Evolutionary conservation across 2,888 invertebrate genomes (phyloP), one percentile per base, ranked within the genome.

Genomic region (Cyclophora albipunctata): DNA sequence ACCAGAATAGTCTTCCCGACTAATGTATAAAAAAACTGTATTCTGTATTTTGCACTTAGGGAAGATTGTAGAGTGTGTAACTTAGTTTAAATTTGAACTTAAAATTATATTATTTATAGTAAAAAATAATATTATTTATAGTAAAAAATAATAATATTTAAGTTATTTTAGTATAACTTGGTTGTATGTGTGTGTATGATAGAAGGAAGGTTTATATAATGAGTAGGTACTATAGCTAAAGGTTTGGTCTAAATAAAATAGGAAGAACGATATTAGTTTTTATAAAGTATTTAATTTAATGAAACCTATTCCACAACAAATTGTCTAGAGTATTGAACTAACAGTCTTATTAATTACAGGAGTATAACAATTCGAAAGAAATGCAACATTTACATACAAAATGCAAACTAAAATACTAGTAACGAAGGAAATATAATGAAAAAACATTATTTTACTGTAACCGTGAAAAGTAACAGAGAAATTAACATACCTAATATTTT

Each of bases 301-400:
- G 72, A 57, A 54, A 61, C 69, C 69, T 67, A 67, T 69, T 69
- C 72, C 73, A 75, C 78, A 79, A 81, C 78, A 81, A 37, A 73
- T 81, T 74, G 73, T 73, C 84, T 79, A 85, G 80, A 86, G 83
- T 85, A 86, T 85, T 82, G 70, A 78, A 67, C 84, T 86, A 86
- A 85, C 87, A 87, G 87, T 87, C 86, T 87, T 82, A 82, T 83
- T 84, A 75, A 80, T 84, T 85, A 85, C 75, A 83, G 81, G 84
- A 86, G 84, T 84, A 86, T 81, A 81, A 81, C 75, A 69, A 67
- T 67, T 57, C 67, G 69, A 73, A 69, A 67, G 70, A 87, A 86
- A 87, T 85, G 86, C 86, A 84, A 77, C 73, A 54, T 73, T 76
- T 20, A 71, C 80, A 78, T 76, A 75, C 60, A 67, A 79, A 81